These are phyloP conservation scores for Nyctibius bracteatus DNA, from an alignment of 2,113 vertebrate genomes.

Conservation along the genomic window DNA sequence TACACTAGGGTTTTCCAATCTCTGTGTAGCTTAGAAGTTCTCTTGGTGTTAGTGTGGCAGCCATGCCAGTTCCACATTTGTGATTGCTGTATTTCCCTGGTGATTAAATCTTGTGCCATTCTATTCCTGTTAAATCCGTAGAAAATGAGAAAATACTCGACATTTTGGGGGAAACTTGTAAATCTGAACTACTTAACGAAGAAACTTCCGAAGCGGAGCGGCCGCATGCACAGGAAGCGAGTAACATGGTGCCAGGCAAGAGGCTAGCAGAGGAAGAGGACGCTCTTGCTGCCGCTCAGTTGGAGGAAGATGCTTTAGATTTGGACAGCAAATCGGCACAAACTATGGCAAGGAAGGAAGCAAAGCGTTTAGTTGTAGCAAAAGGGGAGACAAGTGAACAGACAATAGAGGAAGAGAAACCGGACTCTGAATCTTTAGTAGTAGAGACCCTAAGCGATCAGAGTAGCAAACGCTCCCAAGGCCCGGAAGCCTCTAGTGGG, in stretches of 20 bases:
- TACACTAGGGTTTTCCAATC: conserved; percentile 77
- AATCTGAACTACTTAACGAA: conserved; percentile 96
- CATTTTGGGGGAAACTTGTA: conserved; percentile 94
- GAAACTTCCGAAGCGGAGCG: conserved; percentile 80
- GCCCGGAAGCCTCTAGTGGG: conserved; percentile 79
- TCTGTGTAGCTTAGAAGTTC: conserved; percentile 82
- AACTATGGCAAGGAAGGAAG: conserved; percentile 78
- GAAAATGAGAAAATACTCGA: conserved; percentile 99
- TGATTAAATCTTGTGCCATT: conserved; percentile 99
- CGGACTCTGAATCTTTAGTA: conserved; percentile 81
- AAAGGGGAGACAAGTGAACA: conserved; percentile 80
- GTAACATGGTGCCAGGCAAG: conserved; percentile 78
- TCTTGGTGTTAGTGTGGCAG: conserved; percentile 87
- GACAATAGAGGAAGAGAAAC: conserved; percentile 80
- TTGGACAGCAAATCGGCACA: conserved; percentile 78
- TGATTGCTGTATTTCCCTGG: conserved; percentile 98
- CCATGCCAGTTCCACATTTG: conserved; percentile 93
- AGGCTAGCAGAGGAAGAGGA: conserved; percentile 89
- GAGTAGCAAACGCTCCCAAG: conserved; percentile 83
- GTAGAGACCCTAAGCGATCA: conserved; percentile 77
- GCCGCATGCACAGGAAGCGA: conserved; percentile 84
- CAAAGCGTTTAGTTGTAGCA: conserved; percentile 78
- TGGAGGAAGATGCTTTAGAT: conserved; percentile 81
- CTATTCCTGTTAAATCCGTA: conserved; percentile 99
- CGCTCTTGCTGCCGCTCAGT: conserved; percentile 76